phyloP scores from a whole-genome alignment of 2,888 invertebrate genomes.

The Acanthacorydalis orientalis region DNA sequence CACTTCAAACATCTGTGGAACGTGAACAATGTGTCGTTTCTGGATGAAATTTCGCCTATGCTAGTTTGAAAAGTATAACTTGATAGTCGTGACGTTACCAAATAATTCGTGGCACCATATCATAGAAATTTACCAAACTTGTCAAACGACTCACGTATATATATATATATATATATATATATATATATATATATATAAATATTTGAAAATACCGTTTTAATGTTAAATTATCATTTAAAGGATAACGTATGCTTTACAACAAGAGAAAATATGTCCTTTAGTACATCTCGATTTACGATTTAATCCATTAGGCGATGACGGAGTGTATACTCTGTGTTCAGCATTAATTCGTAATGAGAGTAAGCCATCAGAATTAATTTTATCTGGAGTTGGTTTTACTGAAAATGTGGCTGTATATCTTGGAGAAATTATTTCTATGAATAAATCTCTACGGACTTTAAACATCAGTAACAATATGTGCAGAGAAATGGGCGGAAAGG shows the following conservation, averaged over 20 bases:
- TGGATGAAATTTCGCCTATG: too few relatives aligned
- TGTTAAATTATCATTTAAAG: neutral
- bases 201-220: too few relatives aligned
- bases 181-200: neutral
- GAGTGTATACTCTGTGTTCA: constrained; percentile 38
- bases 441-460: constrained; percentile 32
- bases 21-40: too few relatives aligned
- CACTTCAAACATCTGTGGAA: too few relatives aligned
- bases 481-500: constrained; percentile 34
- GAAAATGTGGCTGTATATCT: constrained; percentile 35
- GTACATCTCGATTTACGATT: constrained; percentile 34
- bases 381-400: constrained; percentile 36
- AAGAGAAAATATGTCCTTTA: constrained; percentile 18
- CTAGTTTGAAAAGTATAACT: too few relatives aligned
- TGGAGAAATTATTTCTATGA: constrained; percentile 34
- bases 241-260: constrained; percentile 20
- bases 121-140: too few relatives aligned
- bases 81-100: too few relatives aligned
- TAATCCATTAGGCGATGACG: constrained; percentile 41
- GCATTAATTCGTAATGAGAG: constrained; percentile 36
- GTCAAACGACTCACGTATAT: too few relatives aligned
- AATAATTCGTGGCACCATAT: too few relatives aligned
- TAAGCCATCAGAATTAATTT: constrained; percentile 34
- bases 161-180: too few relatives aligned
- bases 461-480: constrained; percentile 42